phyloP scores from a whole-genome alignment of 1,140 invertebrate genomes.

The Habropoda laboriosa region DNA sequence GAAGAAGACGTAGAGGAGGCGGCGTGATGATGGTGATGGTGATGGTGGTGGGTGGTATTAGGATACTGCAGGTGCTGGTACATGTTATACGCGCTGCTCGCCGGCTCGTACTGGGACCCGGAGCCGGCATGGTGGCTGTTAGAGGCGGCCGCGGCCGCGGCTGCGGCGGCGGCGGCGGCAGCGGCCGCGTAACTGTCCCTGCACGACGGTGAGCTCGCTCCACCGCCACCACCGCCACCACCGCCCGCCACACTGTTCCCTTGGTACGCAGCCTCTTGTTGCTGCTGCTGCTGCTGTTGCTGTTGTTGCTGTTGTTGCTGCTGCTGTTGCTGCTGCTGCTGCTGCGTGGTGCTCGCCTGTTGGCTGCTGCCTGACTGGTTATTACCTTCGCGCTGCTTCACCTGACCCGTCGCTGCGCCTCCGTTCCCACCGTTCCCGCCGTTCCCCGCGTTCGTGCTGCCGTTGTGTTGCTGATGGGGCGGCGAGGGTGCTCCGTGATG shows the following conservation, averaged over 20 bases:
- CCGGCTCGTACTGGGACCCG: conserved; percentile 77
- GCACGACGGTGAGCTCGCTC: conserved; percentile 73
- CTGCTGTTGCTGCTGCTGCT: conserved; percentile 65
- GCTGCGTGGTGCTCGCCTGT: conserved; percentile 72
- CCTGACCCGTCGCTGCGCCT: conserved; percentile 81
- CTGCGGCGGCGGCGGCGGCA: conserved; percentile 60
- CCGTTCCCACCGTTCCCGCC: conserved; percentile 59
- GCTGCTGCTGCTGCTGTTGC: conserved; percentile 64
- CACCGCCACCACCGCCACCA: conserved; percentile 45
- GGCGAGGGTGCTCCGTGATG: conserved; percentile 77
- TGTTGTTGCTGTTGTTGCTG: conserved; percentile 69
- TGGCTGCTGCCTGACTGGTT: conserved; percentile 78
- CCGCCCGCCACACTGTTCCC: conserved; percentile 49
- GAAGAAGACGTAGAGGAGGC: conserved; percentile 65
- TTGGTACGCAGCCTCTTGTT: conserved; percentile 61
- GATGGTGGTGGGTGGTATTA: conserved; percentile 77
- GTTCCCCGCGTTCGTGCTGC: conserved; percentile 66
- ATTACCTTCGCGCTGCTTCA: conserved; percentile 91
- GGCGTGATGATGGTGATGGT: conserved; percentile 77
- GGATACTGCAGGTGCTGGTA: conserved; percentile 81
- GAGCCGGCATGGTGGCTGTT: conserved; percentile 73
- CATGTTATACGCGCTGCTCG: conserved; percentile 78
- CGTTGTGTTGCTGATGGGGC: conserved; percentile 77
- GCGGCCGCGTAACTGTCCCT: conserved; percentile 76
- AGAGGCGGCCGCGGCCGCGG: conserved; percentile 57